Conservation (phyloP, 2,113 vertebrate species). For the Periophthalmodon schlosseri region DNA sequence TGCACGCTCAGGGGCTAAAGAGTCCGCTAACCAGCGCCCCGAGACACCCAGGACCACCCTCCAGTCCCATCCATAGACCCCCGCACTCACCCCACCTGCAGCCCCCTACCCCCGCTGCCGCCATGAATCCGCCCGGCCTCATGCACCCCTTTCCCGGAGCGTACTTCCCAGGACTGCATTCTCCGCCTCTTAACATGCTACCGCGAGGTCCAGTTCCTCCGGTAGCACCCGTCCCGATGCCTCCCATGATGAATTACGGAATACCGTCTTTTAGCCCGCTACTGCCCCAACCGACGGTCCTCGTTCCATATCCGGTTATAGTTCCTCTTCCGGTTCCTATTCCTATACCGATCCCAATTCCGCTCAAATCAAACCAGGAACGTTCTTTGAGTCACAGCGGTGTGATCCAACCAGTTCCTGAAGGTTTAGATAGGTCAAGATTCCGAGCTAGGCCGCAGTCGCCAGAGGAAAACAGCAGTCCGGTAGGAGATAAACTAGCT, state of each 20-base stretch:
- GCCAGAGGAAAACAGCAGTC: slow-evolving; percentile 68
- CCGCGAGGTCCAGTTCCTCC: slow-evolving; percentile 84
- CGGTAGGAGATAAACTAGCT: slow-evolving; percentile 47
- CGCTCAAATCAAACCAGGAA: slow-evolving; percentile 83
- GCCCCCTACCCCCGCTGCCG: slow-evolving; percentile 81
- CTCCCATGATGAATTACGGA: slow-evolving; percentile 89
- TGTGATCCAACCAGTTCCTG: slow-evolving; percentile 88
- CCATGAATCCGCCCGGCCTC: slow-evolving; percentile 85
- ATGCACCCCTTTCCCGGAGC: slow-evolving; percentile 86
- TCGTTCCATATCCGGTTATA: slow-evolving; percentile 95
- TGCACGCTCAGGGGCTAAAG: slow-evolving; percentile 87
- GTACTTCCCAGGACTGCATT: slow-evolving; percentile 87
- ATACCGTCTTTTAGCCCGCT: slow-evolving; percentile 90
- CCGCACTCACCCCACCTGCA: slow-evolving; percentile 91
- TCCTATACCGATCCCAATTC: slow-evolving; percentile 94
- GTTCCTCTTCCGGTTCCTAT: slow-evolving; percentile 93
- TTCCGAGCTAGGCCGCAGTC: slow-evolving; percentile 80
- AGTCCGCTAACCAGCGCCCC: slow-evolving; percentile 85
- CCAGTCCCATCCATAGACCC: slow-evolving; percentile 91
- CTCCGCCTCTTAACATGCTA: slow-evolving; percentile 90
- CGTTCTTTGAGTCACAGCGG: slow-evolving; percentile 81
- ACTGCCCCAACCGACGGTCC: slow-evolving; percentile 89
- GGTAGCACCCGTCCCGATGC: slow-evolving; percentile 82
- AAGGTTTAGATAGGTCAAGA: slow-evolving; percentile 73
- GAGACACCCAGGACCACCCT: slow-evolving; percentile 83